Conservation (phyloP, 2,888 invertebrate genomes). For the Tupiocoris notatus region DNA sequence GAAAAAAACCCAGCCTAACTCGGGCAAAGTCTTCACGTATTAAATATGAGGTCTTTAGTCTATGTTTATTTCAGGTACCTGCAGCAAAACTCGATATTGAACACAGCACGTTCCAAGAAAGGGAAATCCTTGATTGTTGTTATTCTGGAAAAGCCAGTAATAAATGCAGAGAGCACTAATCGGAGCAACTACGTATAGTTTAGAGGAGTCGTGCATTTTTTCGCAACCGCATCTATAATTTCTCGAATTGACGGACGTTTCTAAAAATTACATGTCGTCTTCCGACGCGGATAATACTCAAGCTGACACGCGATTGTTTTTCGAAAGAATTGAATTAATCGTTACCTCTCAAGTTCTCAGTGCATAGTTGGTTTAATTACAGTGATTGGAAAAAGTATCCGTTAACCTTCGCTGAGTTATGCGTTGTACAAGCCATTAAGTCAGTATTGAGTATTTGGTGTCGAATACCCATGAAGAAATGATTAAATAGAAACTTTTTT, state of each 20-base stretch:
- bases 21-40: no score
- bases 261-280: not conserved
- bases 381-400: not conserved
- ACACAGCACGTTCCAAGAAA: not conserved
- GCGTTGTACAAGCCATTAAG: no score
- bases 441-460: no score
- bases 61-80: no score
- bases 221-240: not conserved
- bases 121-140: not conserved
- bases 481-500: no score
- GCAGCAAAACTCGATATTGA: not conserved
- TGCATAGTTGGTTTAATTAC: not conserved
- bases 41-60: no score
- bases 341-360: not conserved
- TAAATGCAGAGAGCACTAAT: not conserved
- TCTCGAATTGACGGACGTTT: not conserved
- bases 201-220: not conserved
- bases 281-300: not conserved
- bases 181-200: no score
- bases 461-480: no score
- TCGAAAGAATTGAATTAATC: not conserved
- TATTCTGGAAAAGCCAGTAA: not conserved
- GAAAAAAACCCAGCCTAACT: no score
- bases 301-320: not conserved
- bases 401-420: no score